Evolutionary conservation across 2,113 vertebrate genomes (phyloP).

Genomic region (Eidolon helvum): DNA sequence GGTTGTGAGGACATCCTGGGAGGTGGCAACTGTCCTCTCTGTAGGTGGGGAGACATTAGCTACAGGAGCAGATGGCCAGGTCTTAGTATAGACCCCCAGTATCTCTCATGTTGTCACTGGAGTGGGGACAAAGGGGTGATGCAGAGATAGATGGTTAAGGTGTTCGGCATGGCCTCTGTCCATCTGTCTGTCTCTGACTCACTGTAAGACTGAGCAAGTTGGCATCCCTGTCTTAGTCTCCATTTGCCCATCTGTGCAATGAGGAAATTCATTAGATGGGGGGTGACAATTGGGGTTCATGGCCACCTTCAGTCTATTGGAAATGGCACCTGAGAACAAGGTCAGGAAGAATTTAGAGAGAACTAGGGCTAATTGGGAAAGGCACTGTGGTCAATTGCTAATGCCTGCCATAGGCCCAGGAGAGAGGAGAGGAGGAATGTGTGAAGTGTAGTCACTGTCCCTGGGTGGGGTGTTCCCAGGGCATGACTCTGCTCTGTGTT

Average conservation of each 20-base stretch:
- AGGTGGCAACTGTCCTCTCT: not conserved
- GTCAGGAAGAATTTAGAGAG: not conserved
- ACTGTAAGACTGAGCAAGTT: not conserved
- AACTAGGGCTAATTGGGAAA: not conserved
- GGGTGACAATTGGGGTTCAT: not conserved
- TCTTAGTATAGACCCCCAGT: not conserved
- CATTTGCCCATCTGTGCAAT: not conserved
- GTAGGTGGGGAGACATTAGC: not conserved
- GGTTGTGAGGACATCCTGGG: not conserved
- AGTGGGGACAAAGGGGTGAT: not conserved
- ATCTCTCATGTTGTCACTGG: not conserved
- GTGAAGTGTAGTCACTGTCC: not conserved
- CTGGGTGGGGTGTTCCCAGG: not conserved
- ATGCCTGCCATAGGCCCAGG: not conserved
- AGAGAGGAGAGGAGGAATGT: accelerated
- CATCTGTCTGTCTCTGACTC: not conserved
- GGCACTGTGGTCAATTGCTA: too few species aligned
- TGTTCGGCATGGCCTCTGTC: not conserved
- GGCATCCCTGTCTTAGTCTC: not conserved
- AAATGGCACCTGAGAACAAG: not conserved
- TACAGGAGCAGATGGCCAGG: not conserved
- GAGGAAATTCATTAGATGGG: not conserved
- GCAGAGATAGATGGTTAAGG: not conserved
- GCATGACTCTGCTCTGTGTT: not conserved
- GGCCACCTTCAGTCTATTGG: not conserved